Percentiles rank a stretch among this genome's conserved stretches.
These are phyloP conservation scores for Leptoteleia sp. DNA, from an alignment of 1,140 invertebrate species.

Conservation along the genomic window DNA sequence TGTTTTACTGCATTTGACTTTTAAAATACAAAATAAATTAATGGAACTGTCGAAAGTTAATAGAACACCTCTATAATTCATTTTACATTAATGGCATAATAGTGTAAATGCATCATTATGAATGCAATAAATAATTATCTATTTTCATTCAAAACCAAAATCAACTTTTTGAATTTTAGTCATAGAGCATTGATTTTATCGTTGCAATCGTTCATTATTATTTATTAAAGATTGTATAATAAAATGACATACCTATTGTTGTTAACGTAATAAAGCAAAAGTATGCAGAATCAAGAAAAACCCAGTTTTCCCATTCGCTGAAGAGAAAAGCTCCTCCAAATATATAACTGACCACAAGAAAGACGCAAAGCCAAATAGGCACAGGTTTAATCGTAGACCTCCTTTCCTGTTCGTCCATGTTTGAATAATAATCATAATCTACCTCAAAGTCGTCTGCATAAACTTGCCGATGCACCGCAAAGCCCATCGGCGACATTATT, in stretches of 20 bases:
- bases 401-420: conserved; percentile 73
- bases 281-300: conserved; percentile 94
- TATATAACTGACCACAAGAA: conserved; percentile 94
- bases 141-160: no score
- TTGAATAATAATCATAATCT: conserved; percentile 80
- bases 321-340: conserved; percentile 93
- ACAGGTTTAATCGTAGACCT: conserved; percentile 85
- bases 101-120: no score
- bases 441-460: conserved; percentile 82
- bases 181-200: no score
- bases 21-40: background rate
- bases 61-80: no score
- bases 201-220: no score
- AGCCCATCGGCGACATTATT: conserved; percentile 87
- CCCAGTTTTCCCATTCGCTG: conserved; percentile 93
- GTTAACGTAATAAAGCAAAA: conserved; percentile 98
- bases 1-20: background rate
- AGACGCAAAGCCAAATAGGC: conserved; percentile 95
- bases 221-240: no score
- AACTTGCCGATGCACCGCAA: conserved; percentile 83
- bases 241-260: conserved; percentile 86
- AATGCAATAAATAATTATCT: no score
- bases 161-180: no score
- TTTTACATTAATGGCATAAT: no score
- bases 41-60: no score